These are phyloP conservation scores for Lycodopsis pacificus DNA, from an alignment of 2,797 vertebrate genomes.

Conservation along the genomic window DNA sequence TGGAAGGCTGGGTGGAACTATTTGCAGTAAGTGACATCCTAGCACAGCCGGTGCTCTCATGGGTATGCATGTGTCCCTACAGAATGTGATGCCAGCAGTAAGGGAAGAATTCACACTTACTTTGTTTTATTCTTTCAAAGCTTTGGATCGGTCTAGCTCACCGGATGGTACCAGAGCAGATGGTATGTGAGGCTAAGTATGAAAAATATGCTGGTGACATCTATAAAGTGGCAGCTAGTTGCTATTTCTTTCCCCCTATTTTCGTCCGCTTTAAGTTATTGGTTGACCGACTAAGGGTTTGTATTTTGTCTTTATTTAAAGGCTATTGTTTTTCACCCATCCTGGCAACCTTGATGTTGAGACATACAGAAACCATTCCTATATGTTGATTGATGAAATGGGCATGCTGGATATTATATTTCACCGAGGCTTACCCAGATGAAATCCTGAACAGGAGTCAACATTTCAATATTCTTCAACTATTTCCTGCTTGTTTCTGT, in stretches of 20 bases:
- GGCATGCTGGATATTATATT: background rate
- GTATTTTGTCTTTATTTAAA: too few relatives aligned
- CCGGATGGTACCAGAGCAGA: background rate
- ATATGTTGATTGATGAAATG: background rate
- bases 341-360: background rate
- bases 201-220: background rate
- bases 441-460: background rate
- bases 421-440: conserved; percentile 5
- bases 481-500: conserved; percentile 22
- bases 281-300: background rate
- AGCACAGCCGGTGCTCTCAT: background rate
- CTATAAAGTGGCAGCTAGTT: background rate
- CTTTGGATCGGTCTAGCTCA: background rate
- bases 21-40: background rate
- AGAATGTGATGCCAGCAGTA: background rate
- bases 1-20: background rate
- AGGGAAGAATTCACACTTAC: background rate
- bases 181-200: background rate
- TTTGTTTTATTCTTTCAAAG: background rate
- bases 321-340: too few relatives aligned
- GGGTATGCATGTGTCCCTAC: background rate
- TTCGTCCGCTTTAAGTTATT: too few relatives aligned
- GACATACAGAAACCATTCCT: background rate
- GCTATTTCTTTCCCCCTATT: background rate
- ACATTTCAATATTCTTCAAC: conserved; percentile 12